phyloP scores from a whole-genome alignment of 2,113 vertebrate genomes.

The Corydoras sp. region DNA sequence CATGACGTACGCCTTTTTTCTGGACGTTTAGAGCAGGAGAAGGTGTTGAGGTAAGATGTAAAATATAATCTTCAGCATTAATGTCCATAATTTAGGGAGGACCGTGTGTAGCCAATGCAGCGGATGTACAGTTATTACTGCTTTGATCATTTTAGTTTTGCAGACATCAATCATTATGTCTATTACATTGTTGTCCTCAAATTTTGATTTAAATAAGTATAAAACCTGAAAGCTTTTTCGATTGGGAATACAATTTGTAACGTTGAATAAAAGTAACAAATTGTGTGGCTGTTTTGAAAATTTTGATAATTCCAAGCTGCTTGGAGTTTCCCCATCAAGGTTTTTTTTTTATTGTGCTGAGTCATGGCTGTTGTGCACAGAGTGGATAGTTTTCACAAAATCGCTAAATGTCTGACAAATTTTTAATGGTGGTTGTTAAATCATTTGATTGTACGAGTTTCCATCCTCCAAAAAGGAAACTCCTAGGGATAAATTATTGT shows the following conservation, averaged over 20 bases:
- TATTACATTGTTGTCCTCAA: background rate
- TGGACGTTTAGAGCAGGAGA: slow-evolving; percentile 88
- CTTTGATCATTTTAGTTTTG: background rate
- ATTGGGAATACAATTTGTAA: too few relatives aligned
- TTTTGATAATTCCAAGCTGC: background rate
- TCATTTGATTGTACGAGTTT: too few relatives aligned
- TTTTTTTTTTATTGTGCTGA: background rate
- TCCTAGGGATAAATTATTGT: too few relatives aligned
- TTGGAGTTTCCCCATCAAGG: background rate
- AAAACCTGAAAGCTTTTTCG: too few relatives aligned
- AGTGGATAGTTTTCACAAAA: background rate
- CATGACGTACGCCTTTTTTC: slow-evolving; percentile 78
- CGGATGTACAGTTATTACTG: background rate
- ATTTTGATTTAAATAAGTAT: too few relatives aligned
- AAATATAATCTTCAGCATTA: background rate
- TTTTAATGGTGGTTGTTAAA: background rate
- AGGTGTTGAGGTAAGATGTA: slow-evolving; percentile 80
- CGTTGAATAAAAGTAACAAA: too few relatives aligned
- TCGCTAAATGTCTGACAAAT: background rate
- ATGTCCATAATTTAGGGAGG: background rate
- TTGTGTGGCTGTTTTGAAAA: too few relatives aligned
- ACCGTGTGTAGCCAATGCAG: background rate
- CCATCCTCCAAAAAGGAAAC: too few relatives aligned
- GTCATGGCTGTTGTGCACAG: background rate
- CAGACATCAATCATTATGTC: background rate